phyloP scores from a whole-genome alignment of 2,113 vertebrate genomes.

The Pterocles orientalis region DNA sequence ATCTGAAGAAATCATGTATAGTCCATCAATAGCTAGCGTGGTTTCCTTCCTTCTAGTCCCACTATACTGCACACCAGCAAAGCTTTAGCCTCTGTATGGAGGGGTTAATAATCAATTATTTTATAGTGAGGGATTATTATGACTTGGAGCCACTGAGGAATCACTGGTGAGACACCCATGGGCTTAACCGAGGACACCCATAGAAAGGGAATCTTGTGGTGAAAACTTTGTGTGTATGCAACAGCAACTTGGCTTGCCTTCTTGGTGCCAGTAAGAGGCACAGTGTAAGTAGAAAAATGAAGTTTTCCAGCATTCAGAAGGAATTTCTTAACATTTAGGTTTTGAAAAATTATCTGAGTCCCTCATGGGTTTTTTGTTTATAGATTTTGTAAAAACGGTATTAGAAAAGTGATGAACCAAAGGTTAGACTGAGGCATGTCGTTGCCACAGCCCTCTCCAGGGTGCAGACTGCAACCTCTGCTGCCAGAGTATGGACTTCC shows the following conservation, averaged over 20 bases:
- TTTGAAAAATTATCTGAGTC: not conserved
- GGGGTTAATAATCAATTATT: not conserved
- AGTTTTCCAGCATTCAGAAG: not conserved
- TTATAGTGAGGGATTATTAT: not conserved
- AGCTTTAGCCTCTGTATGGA: not conserved
- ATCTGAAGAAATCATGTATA: not conserved
- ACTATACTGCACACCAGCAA: not conserved
- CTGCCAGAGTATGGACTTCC: not conserved
- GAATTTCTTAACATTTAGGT: not conserved
- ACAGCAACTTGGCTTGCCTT: not conserved
- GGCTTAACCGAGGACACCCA: too few relatives aligned
- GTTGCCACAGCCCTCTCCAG: not conserved
- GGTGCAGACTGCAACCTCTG: not conserved
- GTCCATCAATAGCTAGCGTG: not conserved
- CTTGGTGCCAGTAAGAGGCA: not conserved
- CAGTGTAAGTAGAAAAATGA: not conserved
- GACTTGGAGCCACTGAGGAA: not conserved
- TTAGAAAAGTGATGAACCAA: not conserved
- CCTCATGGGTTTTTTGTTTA: not conserved
- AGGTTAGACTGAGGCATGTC: not conserved
- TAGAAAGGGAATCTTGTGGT: not conserved
- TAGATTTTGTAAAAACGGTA: not conserved
- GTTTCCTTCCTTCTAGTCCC: not conserved
- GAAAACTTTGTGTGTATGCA: not conserved
- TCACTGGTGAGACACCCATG: not conserved